Evolutionary conservation across 2,888 invertebrate genomes (phyloP).

Genomic region (Steinernema carpocapsae): DNA sequence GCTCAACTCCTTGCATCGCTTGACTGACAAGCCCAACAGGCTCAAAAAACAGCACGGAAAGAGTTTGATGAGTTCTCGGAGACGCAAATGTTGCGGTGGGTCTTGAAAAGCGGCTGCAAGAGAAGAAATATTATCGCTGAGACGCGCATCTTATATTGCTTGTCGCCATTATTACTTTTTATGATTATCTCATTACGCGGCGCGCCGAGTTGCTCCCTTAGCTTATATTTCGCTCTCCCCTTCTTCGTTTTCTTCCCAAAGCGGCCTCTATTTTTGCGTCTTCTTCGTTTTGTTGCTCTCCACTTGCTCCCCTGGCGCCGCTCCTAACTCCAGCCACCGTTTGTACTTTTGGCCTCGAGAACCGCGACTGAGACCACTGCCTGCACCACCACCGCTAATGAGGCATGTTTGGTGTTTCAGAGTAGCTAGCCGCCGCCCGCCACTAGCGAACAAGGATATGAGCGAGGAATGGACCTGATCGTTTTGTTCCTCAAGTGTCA

Average conservation of each 20-base stretch:
- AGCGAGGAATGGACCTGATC: constrained; percentile 33
- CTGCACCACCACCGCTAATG: not conserved
- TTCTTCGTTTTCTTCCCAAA: too few species aligned
- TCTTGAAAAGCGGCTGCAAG: not conserved
- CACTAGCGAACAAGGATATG: not conserved
- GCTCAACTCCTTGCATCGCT: too few species aligned
- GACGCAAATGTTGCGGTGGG: too few species aligned
- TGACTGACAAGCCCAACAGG: too few species aligned
- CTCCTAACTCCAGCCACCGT: not conserved
- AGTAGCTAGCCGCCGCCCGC: not conserved
- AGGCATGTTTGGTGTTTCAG: constrained; percentile 7
- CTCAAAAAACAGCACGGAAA: too few species aligned
- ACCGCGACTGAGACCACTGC: not conserved
- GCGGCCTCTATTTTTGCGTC: constrained; percentile 15
- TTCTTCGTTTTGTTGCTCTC: constrained; percentile 19
- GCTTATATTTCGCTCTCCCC: constrained; percentile 33
- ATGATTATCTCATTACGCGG: constrained; percentile 35
- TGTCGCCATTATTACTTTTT: constrained; percentile 35
- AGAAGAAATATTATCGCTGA: not conserved
- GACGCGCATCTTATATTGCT: constrained; percentile 35
- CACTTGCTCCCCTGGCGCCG: constrained; percentile 32
- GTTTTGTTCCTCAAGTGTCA: constrained; percentile 30
- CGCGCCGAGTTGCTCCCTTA: constrained; percentile 34
- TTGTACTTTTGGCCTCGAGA: constrained; percentile 6
- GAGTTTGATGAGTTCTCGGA: too few species aligned